phyloP scores from a whole-genome alignment of 1,140 invertebrate genomes.

The Mycetomoellerius zeteki region DNA sequence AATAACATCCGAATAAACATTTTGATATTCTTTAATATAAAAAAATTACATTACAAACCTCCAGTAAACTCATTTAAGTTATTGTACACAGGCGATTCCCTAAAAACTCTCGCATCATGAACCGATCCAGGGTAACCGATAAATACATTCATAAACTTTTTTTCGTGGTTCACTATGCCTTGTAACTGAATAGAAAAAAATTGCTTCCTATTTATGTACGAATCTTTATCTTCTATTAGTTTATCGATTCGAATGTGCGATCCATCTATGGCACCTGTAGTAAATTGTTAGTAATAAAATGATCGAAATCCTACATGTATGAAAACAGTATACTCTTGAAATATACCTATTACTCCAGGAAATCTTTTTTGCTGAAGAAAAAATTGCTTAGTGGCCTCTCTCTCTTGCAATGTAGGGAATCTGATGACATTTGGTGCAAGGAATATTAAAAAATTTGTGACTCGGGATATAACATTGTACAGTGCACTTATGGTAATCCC shows the following conservation, averaged over 20 bases:
- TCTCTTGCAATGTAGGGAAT: slow-evolving; percentile 23
- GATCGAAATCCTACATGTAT: background rate
- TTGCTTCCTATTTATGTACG: slow-evolving; percentile 73
- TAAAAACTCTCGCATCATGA: slow-evolving; percentile 71
- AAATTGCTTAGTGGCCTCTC: background rate
- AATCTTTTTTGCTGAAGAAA: background rate
- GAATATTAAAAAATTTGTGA: slow-evolving; percentile 22
- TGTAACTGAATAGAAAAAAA: slow-evolving; percentile 70
- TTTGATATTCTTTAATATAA: background rate
- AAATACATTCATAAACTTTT: slow-evolving; percentile 74
- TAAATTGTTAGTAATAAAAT: background rate
- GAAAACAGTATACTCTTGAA: slow-evolving; percentile 1
- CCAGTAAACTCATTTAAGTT: slow-evolving; percentile 45
- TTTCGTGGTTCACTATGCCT: slow-evolving; percentile 65
- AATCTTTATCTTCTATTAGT: slow-evolving; percentile 58
- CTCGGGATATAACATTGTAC: background rate
- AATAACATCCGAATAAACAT: no score
- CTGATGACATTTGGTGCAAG: slow-evolving; percentile 9
- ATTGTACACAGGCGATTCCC: slow-evolving; percentile 66
- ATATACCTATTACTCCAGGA: slow-evolving; percentile 35
- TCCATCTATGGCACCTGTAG: slow-evolving; percentile 68
- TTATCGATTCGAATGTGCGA: slow-evolving; percentile 68
- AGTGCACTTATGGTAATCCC: no score
- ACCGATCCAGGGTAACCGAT: slow-evolving; percentile 72
- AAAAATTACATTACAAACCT: background rate